These are phyloP conservation scores for Heteronetta atricapilla DNA, from an alignment of 2,113 vertebrate species.

Conservation along the genomic window DNA sequence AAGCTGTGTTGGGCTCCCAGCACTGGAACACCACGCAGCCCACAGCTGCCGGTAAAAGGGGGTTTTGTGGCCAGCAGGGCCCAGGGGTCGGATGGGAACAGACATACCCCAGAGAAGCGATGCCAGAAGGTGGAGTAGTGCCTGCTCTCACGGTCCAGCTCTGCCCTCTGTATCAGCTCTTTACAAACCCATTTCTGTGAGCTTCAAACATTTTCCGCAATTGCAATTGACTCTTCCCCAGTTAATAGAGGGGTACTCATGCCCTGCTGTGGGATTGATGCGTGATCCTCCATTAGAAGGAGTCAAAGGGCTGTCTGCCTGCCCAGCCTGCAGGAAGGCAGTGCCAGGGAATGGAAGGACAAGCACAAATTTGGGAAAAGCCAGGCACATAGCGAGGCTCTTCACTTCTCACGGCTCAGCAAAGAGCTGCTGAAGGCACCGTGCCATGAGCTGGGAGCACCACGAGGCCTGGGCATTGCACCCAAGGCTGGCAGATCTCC, in stretches of 20 bases:
- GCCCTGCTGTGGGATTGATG: not conserved
- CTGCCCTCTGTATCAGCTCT: not conserved
- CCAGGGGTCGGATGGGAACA: not conserved
- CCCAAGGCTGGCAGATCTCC: not conserved
- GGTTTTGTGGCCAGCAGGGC: accelerated
- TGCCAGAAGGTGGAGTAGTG: not conserved
- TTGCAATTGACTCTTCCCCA: not conserved
- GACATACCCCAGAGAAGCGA: accelerated
- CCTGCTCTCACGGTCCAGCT: not conserved
- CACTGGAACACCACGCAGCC: accelerated
- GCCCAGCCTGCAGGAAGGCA: not conserved
- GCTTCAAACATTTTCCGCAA: not conserved
- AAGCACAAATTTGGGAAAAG: not conserved
- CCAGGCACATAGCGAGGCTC: not conserved
- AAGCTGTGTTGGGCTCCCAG: not conserved
- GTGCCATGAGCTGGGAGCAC: not conserved
- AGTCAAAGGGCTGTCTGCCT: not conserved
- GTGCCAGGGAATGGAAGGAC: not conserved
- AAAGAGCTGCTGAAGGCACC: not conserved
- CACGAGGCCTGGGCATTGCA: not conserved
- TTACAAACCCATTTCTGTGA: not conserved
- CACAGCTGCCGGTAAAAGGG: not conserved
- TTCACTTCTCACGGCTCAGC: not conserved
- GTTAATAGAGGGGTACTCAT: not conserved
- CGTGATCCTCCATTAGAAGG: not conserved